Base-by-base conservation (phyloP, 2,888 invertebrate genomes). In the Drosophila multiciliata region DNA sequence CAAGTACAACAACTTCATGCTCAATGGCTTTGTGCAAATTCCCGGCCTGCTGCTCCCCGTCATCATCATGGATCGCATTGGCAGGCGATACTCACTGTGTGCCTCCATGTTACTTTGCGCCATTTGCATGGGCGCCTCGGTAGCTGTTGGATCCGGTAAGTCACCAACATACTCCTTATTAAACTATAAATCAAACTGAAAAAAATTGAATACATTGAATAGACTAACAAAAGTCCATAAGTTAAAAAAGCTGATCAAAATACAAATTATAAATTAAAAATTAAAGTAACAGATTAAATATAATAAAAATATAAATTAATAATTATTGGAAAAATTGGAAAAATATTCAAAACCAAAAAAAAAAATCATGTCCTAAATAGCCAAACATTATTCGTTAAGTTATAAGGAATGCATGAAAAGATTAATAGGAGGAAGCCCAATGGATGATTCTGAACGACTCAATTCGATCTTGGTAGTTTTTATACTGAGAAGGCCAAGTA, bases 1-100 rank as follows among this genome's bases (percentile, higher is more conserved):
- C 92, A 95, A 95, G 85, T 97, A 97, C 90, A 91, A 95, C 8
- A 97, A 97, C 92, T 97, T 96, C 84, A 95, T 96, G 76, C 66
- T 91, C 0, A 92, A 92, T 38, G 91, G 92, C 7, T 67, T 92
- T 58, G 94, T 96, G 32, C 97, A 97, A 91, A 95, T 97, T 58
- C 97, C 97, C 1, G 96, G 96, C 0, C 95, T 96, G 79, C 92
- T 96, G 38, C 91, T 95, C 42, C 95, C 95, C 40, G 94, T 95
- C 64, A 91, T 95, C 40, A 94, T 96, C 17, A 94, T 96, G 84
- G 95, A 96, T 84, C 94, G 93, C 78, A 93, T 94, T 55, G 96
- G 96, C 66, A 93, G 96, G 63, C 95, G 96, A 78, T 94, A 93
- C 74, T 95, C 96, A 9, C 92, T 96, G 69, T 95, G 95, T 53